Percentiles rank a stretch among this genome's conserved stretches.
These are phyloP conservation scores for Pseudococcus longispinus DNA, from an alignment of 2,888 invertebrate species.

Conservation along the genomic window DNA sequence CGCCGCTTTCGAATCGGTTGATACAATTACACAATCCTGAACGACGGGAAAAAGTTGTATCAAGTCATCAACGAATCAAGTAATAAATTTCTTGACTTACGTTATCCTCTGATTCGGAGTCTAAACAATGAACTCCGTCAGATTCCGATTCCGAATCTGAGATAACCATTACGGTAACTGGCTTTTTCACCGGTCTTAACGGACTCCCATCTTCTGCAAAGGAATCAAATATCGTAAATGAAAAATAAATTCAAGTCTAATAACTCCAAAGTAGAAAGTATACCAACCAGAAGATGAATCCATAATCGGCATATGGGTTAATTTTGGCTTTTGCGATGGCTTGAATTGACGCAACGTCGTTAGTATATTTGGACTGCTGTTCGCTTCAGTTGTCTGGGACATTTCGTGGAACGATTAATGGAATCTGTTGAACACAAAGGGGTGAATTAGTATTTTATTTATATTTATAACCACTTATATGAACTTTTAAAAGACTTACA, in stretches of 20 bases:
- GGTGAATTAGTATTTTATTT: background rate
- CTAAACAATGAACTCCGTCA: background rate
- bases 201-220: conserved; percentile 36
- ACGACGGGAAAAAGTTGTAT: background rate
- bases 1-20: background rate
- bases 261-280: background rate
- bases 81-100: background rate
- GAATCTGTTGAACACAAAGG: background rate
- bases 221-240: background rate
- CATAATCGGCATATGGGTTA: background rate
- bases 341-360: conserved; percentile 49
- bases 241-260: background rate
- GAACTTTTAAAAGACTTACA: background rate
- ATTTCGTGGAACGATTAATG: background rate
- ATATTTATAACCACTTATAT: background rate
- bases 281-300: conserved; percentile 13
- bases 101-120: conserved; percentile 22
- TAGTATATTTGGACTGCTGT: conserved; percentile 29
- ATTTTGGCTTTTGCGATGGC: conserved; percentile 47
- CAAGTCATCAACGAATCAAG: background rate
- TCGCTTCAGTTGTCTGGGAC: background rate
- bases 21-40: conserved; percentile 16
- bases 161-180: background rate
- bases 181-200: background rate
- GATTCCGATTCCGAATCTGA: conserved; percentile 37